These are phyloP conservation scores for Delphinus delphis DNA, from an alignment of 2,113 vertebrate genomes.

Conservation along the genomic window DNA sequence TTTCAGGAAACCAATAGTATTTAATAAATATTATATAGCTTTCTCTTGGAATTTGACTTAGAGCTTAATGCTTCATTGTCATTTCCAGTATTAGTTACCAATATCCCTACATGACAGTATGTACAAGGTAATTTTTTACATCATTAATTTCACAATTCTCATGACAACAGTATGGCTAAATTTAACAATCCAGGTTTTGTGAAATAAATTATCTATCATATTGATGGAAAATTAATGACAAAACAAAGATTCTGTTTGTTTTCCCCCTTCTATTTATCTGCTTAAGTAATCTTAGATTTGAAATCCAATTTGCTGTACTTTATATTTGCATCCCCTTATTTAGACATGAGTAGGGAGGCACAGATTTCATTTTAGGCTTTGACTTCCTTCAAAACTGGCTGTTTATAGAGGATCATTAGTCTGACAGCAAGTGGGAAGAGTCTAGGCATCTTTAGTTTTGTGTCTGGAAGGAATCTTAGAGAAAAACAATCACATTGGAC, in stretches of 20 bases:
- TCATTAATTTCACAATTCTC: conserved; percentile 41
- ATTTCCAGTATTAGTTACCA: not conserved
- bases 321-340: not conserved
- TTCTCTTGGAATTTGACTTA: not conserved
- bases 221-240: not conserved
- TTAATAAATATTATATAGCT: not conserved
- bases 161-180: not conserved
- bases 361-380: not conserved
- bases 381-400: not conserved
- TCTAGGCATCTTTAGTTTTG: not conserved
- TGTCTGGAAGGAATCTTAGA: not conserved
- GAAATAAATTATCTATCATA: not conserved
- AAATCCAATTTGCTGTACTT: not conserved
- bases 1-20: not conserved
- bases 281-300: not conserved
- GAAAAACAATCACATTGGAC: not conserved
- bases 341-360: not conserved
- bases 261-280: not conserved
- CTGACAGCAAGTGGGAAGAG: not conserved
- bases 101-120: not conserved
- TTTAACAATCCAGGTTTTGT: not conserved
- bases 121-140: conserved; percentile 18
- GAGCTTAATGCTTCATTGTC: not conserved
- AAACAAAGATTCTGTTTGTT: not conserved
- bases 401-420: not conserved